Base-by-base conservation (phyloP, 2,888 invertebrate genomes). In the Clepsis dumicolana region DNA sequence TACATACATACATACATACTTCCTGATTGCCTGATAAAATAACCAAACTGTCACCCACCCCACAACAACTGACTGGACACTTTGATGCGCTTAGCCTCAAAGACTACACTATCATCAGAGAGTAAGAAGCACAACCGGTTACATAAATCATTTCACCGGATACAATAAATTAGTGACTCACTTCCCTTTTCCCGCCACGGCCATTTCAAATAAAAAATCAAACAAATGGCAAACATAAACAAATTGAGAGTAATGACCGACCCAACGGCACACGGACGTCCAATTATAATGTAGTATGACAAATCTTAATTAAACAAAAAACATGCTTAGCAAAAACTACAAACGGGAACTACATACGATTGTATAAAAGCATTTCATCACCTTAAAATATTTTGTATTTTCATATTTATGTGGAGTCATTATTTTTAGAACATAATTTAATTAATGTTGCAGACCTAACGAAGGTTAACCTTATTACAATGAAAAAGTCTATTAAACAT, bases 211-310 rank as follows among this genome's bases (percentile, higher is more conserved):
- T 38, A 67, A 67, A 67, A 63, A 57, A 41, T 56, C 63, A 67
- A 67, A 67, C 63, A 67, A 50, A 50, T 56, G 10, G 57, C 29
- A 29, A 56, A 57, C 57, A 67, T 56, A 63, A 57, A 67, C 56
- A 67, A 63, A 63, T 67, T 63, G 50, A 67, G 67, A 57, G 56
- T 57, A 67, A 67, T 67, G 63, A 50, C 41, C 41, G 56, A 50
- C 67, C 67, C 44, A 50, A 18, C 32, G 41, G 48, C 56, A 38
- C 25, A 21, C 16, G 29, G 66, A n/a, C 38, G 14, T 35, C 60
- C 54, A 56, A 48, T 63, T 57, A 63, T 57, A 57, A 67, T 67
- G 50, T 41, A 67, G 57, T 16, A 18, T 16, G 38, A n/a, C 38
- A 41, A 3, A n/a, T 1, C 7, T 7, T 16, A 18, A 44, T 18